Conservation (phyloP, 2,113 vertebrate species). For the Myotis brandtii region DNA sequence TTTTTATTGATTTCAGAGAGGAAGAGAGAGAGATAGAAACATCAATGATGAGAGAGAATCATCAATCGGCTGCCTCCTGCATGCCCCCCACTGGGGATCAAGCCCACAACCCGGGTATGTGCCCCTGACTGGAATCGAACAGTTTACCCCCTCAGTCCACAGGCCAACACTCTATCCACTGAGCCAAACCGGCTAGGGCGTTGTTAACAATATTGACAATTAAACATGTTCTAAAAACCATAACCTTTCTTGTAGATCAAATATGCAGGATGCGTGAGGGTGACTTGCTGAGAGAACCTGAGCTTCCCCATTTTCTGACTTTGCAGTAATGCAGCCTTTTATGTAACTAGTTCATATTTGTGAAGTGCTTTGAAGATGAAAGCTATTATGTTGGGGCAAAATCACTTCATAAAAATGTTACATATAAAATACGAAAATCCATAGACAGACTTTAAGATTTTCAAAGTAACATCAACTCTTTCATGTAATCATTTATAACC, state of each 20-base stretch:
- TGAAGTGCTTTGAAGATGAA: slow-evolving; percentile 83
- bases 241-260: slow-evolving; percentile 22
- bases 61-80: too few species aligned
- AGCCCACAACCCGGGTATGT: too few species aligned
- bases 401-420: slow-evolving; percentile 83
- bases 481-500: slow-evolving; percentile 81
- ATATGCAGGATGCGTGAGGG: slow-evolving; percentile 11
- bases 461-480: slow-evolving; percentile 79
- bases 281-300: slow-evolving; percentile 19
- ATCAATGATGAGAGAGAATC: too few species aligned
- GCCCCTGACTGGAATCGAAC: too few species aligned
- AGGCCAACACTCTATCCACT: too few species aligned
- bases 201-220: slow-evolving; percentile 46
- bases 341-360: slow-evolving; percentile 80
- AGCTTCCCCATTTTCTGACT: slow-evolving; percentile 73
- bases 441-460: slow-evolving; percentile 76
- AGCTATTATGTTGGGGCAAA: slow-evolving; percentile 81
- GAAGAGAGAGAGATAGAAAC: too few species aligned
- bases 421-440: slow-evolving; percentile 80
- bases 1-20: too few species aligned
- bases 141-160: too few species aligned
- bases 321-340: slow-evolving; percentile 75
- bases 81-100: too few species aligned
- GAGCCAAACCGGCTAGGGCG: not conserved
- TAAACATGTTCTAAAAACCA: slow-evolving; percentile 20